These are phyloP conservation scores for Allolobophora icterica DNA, from an alignment of 2,888 invertebrate genomes.

Conservation along the genomic window DNA sequence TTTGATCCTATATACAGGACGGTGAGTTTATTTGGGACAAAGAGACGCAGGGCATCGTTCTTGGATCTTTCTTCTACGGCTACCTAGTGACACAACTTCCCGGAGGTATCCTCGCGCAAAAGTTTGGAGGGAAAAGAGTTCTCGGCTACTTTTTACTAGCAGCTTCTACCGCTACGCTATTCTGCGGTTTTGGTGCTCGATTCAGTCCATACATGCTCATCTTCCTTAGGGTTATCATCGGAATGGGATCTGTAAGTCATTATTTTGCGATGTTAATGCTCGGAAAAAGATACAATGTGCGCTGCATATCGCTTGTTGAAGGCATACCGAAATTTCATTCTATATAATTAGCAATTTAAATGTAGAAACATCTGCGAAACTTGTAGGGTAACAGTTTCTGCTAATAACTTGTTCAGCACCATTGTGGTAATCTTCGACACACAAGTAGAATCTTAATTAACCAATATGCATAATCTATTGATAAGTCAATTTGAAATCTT, in stretches of 20 bases:
- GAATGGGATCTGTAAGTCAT: constrained; percentile 37
- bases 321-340: too few species aligned
- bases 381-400: too few species aligned
- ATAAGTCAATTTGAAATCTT: too few species aligned
- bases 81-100: constrained; percentile 63
- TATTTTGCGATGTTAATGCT: background rate
- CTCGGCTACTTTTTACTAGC: constrained; percentile 59
- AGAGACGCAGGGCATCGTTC: constrained; percentile 57
- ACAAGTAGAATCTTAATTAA: too few species aligned
- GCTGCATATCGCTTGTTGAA: too few species aligned
- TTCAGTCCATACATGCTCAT: constrained; percentile 52
- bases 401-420: too few species aligned
- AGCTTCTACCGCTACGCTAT: constrained; percentile 53
- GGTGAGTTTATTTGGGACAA: constrained; percentile 61
- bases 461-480: too few species aligned
- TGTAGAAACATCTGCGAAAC: too few species aligned
- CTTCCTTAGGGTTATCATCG: constrained; percentile 53
- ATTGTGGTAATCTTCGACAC: too few species aligned
- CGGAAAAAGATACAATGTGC: too few species aligned
- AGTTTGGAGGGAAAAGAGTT: constrained; percentile 80
- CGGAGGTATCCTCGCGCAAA: constrained; percentile 73
- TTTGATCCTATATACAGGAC: constrained; percentile 21
- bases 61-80: constrained; percentile 64
- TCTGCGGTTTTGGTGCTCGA: constrained; percentile 56
- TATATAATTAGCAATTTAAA: too few species aligned